Conservation (phyloP, 2,888 invertebrate genomes). For the Melanophora roralis region DNA sequence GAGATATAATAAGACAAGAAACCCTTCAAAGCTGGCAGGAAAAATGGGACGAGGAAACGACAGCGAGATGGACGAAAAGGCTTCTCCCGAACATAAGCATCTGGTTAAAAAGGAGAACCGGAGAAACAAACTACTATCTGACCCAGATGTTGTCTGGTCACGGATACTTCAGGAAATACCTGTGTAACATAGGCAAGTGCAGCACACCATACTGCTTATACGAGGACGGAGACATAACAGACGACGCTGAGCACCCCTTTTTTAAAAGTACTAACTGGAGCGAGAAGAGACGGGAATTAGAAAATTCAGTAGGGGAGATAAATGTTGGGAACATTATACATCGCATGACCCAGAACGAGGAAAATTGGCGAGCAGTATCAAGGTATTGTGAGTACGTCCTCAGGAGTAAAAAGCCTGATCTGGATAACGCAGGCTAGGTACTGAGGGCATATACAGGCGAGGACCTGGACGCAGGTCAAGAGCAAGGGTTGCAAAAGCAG, state of each 20-base stretch:
- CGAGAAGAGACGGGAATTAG: neutral
- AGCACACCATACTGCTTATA: neutral
- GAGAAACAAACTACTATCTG: constrained; percentile 14
- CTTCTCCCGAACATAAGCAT: neutral
- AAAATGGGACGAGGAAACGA: neutral
- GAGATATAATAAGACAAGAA: neutral
- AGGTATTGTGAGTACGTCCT: neutral
- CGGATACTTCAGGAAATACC: constrained; percentile 14
- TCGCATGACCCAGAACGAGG: neutral
- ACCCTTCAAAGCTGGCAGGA: neutral
- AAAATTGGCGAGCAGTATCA: neutral
- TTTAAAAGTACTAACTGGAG: neutral
- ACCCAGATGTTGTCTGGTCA: constrained; percentile 23
- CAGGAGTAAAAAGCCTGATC: neutral
- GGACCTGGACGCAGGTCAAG: too few relatives aligned
- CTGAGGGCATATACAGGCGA: too few relatives aligned
- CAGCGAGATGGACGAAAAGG: neutral
- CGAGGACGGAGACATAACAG: neutral
- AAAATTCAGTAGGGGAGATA: neutral
- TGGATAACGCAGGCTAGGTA: neutral
- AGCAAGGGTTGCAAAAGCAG: too few relatives aligned
- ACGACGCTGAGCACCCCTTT: constrained; percentile 17
- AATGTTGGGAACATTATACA: neutral
- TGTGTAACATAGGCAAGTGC: neutral
- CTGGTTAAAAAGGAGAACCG: neutral